Base-by-base conservation (phyloP, 2,888 invertebrate genomes). In the Philereme vetulata region DNA sequence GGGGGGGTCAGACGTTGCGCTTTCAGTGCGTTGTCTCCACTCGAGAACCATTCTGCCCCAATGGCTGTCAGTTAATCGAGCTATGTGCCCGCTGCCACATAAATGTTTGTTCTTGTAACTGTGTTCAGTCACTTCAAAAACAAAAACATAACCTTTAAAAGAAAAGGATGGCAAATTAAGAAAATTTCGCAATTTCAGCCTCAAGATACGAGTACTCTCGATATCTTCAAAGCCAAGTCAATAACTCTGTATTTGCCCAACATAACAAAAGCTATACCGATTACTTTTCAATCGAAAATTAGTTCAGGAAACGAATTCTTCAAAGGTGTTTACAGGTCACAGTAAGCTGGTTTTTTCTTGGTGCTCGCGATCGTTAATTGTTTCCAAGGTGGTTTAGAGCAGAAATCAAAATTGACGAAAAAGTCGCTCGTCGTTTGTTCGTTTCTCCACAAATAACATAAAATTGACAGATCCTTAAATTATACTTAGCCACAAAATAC, bases 371-470 rank as follows among this genome's bases (percentile, higher is more conserved):
- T 35, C 35, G 5, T 5, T 35, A 76, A 78, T 80, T 79, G 76
- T 76, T 74, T 74, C 68, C 70, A 70, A 67, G 65, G 71, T 72
- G 72, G 72, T 71, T 71, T 67, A 75, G 70, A 67, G 71, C 69
- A 70, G 40, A 1, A 36, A 36, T 6, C 36, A 43, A 5, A 43
- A 8, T 43, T 43, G 43, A 43, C 9, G 43, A 43, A 43, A 43
- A 43, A 43, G 21, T 21, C 21, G 21, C 21, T 21, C 21, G 2
- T 21, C 2, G 21, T 21, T 21, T 21, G 21, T 21, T 21, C 2
- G 21, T 21, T 21, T 21, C 21, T 21, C 21, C 21, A 21, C 21
- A 21, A 21, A 21, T 21, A 21, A 21, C 1, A 21, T 21, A 21
- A 21, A 21, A 21, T 21, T 21, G 21, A 21, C 21, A 21, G 2